phyloP scores from a whole-genome alignment of 1,140 invertebrate genomes.

The Drosophila fuyamai region DNA sequence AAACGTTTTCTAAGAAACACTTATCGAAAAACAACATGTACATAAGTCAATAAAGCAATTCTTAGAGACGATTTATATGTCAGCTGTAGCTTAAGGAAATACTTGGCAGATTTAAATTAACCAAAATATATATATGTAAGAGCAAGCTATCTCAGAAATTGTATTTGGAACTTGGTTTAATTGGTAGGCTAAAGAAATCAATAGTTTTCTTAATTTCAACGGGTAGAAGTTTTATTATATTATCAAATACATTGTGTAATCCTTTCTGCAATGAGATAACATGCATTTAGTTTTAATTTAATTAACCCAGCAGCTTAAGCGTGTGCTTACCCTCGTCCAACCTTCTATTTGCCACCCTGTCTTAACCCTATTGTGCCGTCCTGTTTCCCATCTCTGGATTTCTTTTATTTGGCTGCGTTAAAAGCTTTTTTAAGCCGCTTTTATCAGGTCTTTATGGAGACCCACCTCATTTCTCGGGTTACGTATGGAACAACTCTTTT shows the following conservation, averaged over 20 bases:
- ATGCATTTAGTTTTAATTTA: conserved; percentile 20
- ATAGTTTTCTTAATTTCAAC: too few relatives aligned
- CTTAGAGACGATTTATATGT: too few relatives aligned
- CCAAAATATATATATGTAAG: too few relatives aligned
- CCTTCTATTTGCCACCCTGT: neutral
- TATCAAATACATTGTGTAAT: neutral
- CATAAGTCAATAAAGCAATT: too few relatives aligned
- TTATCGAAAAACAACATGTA: neutral
- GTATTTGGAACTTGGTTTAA: too few relatives aligned
- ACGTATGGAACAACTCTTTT: conserved; percentile 60
- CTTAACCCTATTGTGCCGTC: conserved; percentile 12
- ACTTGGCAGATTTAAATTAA: too few relatives aligned
- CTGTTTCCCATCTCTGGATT: conserved; percentile 23
- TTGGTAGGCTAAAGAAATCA: too few relatives aligned
- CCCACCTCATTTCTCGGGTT: conserved; percentile 51
- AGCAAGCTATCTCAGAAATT: too few relatives aligned
- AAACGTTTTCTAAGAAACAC: neutral
- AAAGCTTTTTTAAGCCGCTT: conserved; percentile 64
- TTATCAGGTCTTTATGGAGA: conserved; percentile 49
- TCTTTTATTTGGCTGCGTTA: conserved; percentile 53
- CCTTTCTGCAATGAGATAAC: conserved; percentile 5
- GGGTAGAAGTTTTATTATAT: too few relatives aligned
- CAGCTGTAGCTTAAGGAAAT: too few relatives aligned
- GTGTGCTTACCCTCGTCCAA: conserved; percentile 15
- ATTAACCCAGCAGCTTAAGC: conserved; percentile 21